Base-by-base conservation (phyloP, 2,888 invertebrate species). In the Ptychoptera contaminata region DNA sequence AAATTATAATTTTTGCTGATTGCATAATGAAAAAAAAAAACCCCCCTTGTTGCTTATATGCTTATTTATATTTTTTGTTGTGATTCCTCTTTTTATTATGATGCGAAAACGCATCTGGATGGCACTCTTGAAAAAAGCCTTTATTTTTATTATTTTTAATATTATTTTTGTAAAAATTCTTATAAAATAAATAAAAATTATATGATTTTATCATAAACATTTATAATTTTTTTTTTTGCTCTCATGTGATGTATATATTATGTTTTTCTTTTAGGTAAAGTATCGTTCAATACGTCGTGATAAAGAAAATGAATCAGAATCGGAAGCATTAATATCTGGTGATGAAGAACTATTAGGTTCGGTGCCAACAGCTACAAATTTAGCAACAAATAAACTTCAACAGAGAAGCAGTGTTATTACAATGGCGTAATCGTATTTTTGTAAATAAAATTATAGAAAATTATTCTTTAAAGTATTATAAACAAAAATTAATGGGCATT, bases 321-420 rank as follows among this genome's bases (percentile, higher is more conserved):
- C 76, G 48, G 79, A 79, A 47, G 71, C 73, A 32, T 66, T 76
- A 43, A 54, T 68, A 45, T 77, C 77, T 0, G 76, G 71, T 1
- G 78, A 79, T 55, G 79, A 79, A 55, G 71, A 75, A 40, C 60
- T 78, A 9, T 60, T 78, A 8, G 76, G 74, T 48, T 66, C 72
- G 37, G 29, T 16, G 35, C 7, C 35, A n/a, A 34, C 35, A 42
- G n/a, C 35, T 61, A 63, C 35, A 55, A 56, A 37, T 42, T 5
- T 10, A 16, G 35, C 2, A 6, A 42, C 11, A 2, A 42, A 42
- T 29, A 40, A 40, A 32, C 10, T 31, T 8, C 40, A 40, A 32
- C 40, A 40, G 32, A 30, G 40, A 14, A 32, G 31, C 11, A 40
- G 40, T 40, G 40, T 40, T 16, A 31, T 40, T n/a, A 40, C 31